Conservation (phyloP, 2,888 invertebrate species). For the Colletes collaris region DNA sequence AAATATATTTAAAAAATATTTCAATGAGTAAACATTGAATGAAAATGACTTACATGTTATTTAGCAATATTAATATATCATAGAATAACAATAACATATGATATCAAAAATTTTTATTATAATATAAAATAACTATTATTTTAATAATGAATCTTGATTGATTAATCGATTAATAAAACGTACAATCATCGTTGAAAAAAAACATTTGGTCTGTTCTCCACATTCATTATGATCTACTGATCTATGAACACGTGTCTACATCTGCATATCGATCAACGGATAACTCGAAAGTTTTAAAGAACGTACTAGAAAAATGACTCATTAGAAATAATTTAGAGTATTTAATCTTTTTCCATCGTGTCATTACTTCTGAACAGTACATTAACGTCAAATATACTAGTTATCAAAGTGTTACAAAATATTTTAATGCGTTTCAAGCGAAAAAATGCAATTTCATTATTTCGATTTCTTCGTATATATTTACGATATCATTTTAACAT, state of each 20-base stretch:
- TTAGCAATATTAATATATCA: not conserved
- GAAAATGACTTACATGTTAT: not conserved
- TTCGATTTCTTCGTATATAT: too few relatives aligned
- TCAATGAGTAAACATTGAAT: not conserved
- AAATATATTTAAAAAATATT: not conserved
- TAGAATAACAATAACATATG: not conserved
- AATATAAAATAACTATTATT: not conserved
- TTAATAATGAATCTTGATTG: not conserved
- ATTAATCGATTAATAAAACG: not conserved
- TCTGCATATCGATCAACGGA: too few relatives aligned
- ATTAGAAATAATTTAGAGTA: conserved; percentile 24
- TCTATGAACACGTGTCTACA: not conserved
- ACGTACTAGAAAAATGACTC: conserved; percentile 17
- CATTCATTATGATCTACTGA: not conserved
- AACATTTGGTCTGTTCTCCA: not conserved
- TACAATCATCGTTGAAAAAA: not conserved
- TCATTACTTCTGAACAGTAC: not conserved
- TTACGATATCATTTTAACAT: not conserved
- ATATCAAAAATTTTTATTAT: not conserved
- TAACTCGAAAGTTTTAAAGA: conserved; percentile 21
- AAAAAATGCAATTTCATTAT: too few relatives aligned
- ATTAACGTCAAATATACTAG: not conserved
- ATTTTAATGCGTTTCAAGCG: too few relatives aligned
- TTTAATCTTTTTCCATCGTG: not conserved
- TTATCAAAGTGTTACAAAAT: too few relatives aligned